Base-by-base conservation (phyloP, 2,797 vertebrate genomes). In the Capromys pilorides region DNA sequence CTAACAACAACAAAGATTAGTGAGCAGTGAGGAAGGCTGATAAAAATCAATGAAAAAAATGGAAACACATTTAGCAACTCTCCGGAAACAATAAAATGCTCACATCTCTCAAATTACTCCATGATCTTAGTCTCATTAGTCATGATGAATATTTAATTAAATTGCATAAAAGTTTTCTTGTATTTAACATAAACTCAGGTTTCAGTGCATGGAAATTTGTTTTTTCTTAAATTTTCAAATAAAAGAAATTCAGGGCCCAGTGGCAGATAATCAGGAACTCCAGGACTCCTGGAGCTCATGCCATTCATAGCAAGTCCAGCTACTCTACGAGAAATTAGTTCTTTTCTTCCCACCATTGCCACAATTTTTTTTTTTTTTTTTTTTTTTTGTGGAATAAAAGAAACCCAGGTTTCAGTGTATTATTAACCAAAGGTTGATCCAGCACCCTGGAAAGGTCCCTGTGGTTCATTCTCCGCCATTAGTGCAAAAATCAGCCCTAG, bases 151-250 rank as follows among this genome's bases (percentile, higher is more conserved):
- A 45, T 51, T 78, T 81, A 51, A 19, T 26, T 54, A 82, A 61
- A 78, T 67, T 82, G 61, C 57, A 28, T 71, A 28, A 16, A 87
- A 57, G 19, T 36, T 90, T 93, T 13, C 41, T 41, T 75, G 2
- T 39, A 39, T 49, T 28, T 51, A 33, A 19, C 22, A 88, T 9
- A 14, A 81, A 86, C 4, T 83, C 13, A 28, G 18, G 36, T 79
- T 90, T 39, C 12, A 73, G 11, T 39, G 10, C 13, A 6, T 93
- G 45, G 2, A 93, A 91, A 80, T 79, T 21, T 6, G 22, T 33
- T 84, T 80, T 77, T 80, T n/a, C 64, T 51, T 51, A 51, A 31
- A 69, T 83, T 95, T 94, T 90, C 67, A 88, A 49, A 33, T 87
- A 75, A 54, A 93, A 49, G 33, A 88, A 7, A 21, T 3, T 59